Evolutionary conservation across 2,888 invertebrate species (phyloP).

Genomic region (Oscheius sp.): DNA sequence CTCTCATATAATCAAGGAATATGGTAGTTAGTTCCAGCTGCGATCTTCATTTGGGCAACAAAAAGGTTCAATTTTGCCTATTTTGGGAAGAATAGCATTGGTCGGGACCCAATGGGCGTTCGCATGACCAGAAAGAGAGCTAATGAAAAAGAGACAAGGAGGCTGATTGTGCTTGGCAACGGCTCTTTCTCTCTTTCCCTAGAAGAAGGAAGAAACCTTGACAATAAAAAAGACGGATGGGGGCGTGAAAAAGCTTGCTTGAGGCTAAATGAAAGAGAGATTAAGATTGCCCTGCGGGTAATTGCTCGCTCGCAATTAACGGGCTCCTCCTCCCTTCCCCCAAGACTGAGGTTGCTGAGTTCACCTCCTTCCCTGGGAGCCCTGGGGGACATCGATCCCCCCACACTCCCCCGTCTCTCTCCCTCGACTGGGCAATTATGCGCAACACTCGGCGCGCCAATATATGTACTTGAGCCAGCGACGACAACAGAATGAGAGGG

Average conservation of each 20-base stretch:
- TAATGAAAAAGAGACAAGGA: conserved; percentile 13
- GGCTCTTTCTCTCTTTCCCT: too few species aligned
- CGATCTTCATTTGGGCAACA: too few species aligned
- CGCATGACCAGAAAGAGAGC: not conserved
- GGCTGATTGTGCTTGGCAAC: not conserved
- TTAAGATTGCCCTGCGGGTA: conserved; percentile 1
- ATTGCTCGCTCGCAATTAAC: not conserved
- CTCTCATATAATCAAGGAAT: too few species aligned
- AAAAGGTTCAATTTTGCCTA: too few species aligned
- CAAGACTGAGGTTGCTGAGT: too few species aligned
- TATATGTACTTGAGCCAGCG: conserved; percentile 12
- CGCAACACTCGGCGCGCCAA: conserved; percentile 21
- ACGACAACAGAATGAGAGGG: not conserved
- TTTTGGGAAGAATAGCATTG: too few species aligned
- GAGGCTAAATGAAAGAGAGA: not conserved
- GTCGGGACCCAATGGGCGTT: too few species aligned
- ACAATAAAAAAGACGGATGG: not conserved
- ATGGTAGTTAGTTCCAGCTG: too few species aligned
- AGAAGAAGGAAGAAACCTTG: too few species aligned
- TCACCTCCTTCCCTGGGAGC: too few species aligned
- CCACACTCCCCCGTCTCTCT: not conserved
- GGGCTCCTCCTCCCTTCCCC: not conserved
- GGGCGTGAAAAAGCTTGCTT: not conserved
- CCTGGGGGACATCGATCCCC: conserved; percentile 20
- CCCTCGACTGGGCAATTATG: conserved; percentile 29